Conservation (phyloP, 1,140 invertebrate species). For the Laupala kohalensis region DNA sequence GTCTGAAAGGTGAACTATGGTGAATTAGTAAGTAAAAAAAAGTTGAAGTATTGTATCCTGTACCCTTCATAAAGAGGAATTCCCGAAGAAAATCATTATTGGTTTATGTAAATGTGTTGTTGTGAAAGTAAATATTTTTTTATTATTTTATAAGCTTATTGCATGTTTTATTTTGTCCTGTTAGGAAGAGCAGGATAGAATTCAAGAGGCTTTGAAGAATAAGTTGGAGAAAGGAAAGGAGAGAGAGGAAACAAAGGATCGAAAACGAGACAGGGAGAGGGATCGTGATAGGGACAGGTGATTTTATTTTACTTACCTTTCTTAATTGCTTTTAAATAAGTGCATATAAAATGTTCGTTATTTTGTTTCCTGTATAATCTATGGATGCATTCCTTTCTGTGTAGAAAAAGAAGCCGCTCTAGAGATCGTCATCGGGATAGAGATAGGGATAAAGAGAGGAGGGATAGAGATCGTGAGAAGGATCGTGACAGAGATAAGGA, state of each 20-base stretch:
- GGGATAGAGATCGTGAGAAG: conserved; percentile 10
- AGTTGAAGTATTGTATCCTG: too few species aligned
- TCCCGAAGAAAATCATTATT: too few species aligned
- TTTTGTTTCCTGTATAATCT: neutral
- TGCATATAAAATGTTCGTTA: neutral
- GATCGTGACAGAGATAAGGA: conserved; percentile 10
- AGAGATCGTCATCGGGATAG: conserved; percentile 11
- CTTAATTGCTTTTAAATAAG: neutral
- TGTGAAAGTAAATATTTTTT: too few species aligned
- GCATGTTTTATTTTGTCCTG: too few species aligned
- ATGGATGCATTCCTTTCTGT: conserved; percentile 2
- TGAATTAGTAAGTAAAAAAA: too few species aligned
- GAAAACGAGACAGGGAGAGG: conserved; percentile 31
- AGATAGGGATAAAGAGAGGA: conserved; percentile 7
- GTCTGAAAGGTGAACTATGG: too few species aligned
- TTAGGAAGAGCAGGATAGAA: conserved; percentile 60
- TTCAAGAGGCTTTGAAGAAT: conserved; percentile 41
- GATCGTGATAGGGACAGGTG: conserved; percentile 18
- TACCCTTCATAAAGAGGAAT: too few species aligned
- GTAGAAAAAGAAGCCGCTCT: conserved; percentile 6
- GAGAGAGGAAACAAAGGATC: conserved; percentile 29
- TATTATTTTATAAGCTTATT: too few species aligned
- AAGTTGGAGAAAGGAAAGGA: conserved; percentile 36
- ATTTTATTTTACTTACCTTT: conserved; percentile 10
- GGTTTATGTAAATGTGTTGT: too few species aligned